Conservation (phyloP, 2,888 invertebrate genomes). For the Taphrorychus bicolor region DNA sequence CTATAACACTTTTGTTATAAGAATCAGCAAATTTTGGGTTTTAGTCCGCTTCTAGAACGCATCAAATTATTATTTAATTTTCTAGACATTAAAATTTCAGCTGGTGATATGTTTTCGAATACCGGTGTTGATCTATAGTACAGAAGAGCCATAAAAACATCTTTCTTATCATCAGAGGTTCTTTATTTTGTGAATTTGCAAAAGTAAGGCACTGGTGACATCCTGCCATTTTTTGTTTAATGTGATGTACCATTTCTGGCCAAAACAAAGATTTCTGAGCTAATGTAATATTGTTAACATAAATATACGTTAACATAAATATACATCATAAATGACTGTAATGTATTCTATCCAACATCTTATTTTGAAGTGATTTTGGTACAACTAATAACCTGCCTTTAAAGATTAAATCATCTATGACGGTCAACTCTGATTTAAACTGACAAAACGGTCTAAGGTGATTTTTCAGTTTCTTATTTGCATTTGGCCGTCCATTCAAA, state of each 20-base stretch:
- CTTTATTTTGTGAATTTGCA: too few relatives aligned
- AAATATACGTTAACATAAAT: not conserved
- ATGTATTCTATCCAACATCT: conserved; percentile 13
- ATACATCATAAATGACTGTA: conserved; percentile 13
- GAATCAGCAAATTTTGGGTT: too few relatives aligned
- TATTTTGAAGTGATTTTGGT: not conserved
- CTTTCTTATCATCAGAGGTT: too few relatives aligned
- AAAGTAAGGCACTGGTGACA: too few relatives aligned
- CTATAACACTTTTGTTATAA: too few relatives aligned
- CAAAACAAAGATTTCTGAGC: conserved; percentile 4
- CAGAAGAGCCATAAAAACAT: too few relatives aligned
- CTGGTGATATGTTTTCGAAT: too few relatives aligned
- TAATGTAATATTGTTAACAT: too few relatives aligned
- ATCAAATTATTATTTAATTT: too few relatives aligned
- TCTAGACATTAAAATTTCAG: too few relatives aligned
- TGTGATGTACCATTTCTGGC: not conserved
- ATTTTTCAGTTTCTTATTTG: not conserved
- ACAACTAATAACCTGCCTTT: conserved; percentile 9
- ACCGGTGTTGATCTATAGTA: too few relatives aligned
- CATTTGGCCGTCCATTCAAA: conserved; percentile 19
- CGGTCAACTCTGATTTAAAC: not conserved
- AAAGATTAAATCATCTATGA: conserved; percentile 8
- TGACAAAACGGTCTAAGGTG: not conserved
- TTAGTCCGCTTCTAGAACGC: too few relatives aligned
- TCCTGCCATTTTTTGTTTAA: conserved; percentile 4